Evolutionary conservation across 2,888 invertebrate species (phyloP).

Genomic region (Minunthozetes semirufus): DNA sequence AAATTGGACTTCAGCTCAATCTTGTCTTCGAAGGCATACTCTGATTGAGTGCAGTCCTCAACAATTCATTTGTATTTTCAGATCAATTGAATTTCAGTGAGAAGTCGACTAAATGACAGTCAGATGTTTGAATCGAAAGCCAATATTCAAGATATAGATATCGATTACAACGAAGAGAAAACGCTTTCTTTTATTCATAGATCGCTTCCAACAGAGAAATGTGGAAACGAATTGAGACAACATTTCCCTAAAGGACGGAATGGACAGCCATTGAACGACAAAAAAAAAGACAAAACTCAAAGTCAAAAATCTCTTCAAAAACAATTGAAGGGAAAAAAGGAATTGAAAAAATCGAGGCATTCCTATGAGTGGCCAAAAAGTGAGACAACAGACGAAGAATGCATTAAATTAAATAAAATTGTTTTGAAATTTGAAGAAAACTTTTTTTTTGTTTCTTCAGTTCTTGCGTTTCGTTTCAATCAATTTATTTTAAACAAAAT

Average conservation of each 20-base stretch:
- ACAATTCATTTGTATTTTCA: constrained; percentile 17
- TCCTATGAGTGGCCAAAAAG: neutral
- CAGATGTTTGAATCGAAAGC: constrained; percentile 3
- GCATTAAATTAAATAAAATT: constrained; percentile 25
- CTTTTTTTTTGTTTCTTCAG: neutral
- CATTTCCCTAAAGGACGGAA: constrained; percentile 15
- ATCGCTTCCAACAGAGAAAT: neutral
- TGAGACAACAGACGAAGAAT: neutral
- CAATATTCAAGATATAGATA: constrained; percentile 17
- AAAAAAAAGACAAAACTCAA: constrained; percentile 2
- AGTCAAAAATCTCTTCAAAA: neutral
- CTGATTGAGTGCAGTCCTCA: neutral
- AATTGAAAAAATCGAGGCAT: neutral
- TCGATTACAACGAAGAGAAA: constrained; percentile 18
- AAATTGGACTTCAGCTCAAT: neutral
- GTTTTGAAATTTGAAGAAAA: constrained; percentile 13
- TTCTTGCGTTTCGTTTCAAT: constrained; percentile 18
- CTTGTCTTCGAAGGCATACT: neutral
- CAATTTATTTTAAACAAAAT: constrained; percentile 24
- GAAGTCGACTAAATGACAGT: neutral
- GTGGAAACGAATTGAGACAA: neutral
- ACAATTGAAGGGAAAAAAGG: neutral
- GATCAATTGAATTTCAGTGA: neutral
- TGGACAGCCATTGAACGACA: neutral
- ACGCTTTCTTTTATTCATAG: constrained; percentile 19